phyloP scores from a whole-genome alignment of 2,888 invertebrate genomes.

The Scelioninae gen. 1 region DNA sequence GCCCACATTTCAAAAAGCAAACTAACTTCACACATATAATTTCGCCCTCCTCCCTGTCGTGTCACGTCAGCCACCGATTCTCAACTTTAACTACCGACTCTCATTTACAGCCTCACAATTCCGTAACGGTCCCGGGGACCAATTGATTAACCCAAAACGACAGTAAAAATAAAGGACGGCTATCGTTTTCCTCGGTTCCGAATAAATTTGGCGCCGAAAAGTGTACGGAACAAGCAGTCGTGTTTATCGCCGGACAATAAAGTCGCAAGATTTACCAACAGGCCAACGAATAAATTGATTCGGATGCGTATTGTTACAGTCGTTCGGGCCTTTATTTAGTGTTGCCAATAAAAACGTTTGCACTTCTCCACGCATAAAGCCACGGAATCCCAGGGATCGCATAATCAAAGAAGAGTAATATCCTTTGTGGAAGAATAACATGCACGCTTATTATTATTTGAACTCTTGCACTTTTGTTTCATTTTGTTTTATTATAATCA shows the following conservation, averaged over 20 bases:
- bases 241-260: slow-evolving; percentile 62
- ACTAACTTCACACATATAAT: too few species aligned
- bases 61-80: too few species aligned
- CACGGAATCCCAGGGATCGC: slow-evolving; percentile 31
- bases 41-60: too few species aligned
- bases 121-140: too few species aligned
- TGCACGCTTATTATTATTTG: slow-evolving; percentile 45
- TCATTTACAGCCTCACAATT: too few species aligned
- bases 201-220: slow-evolving; percentile 58
- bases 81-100: too few species aligned
- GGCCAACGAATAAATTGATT: slow-evolving; percentile 46
- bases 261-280: slow-evolving; percentile 54
- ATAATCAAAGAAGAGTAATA: slow-evolving; percentile 37
- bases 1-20: too few species aligned
- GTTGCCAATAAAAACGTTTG: slow-evolving; percentile 50
- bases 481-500: too few species aligned
- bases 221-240: slow-evolving; percentile 26
- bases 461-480: too few species aligned
- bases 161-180: slow-evolving; percentile 43
- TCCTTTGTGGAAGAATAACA: slow-evolving; percentile 45
- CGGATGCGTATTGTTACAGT: slow-evolving; percentile 52
- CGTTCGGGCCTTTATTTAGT: slow-evolving; percentile 51
- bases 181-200: slow-evolving; percentile 35
- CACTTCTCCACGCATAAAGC: slow-evolving; percentile 41
- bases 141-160: too few species aligned